Base-by-base conservation (phyloP, 2,888 invertebrate genomes). In the Margaritifera margaritifera region DNA sequence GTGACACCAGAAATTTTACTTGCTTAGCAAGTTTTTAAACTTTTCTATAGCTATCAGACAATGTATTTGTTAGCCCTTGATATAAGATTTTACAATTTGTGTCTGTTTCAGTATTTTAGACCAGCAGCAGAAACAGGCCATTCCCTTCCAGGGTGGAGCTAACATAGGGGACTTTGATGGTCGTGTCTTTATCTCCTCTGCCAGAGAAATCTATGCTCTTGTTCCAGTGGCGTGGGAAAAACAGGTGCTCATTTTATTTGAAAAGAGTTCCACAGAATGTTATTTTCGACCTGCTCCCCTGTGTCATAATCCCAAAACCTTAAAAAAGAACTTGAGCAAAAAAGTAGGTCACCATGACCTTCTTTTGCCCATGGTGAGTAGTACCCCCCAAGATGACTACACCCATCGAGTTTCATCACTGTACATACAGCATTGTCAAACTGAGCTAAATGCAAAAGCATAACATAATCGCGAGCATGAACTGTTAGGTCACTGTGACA, bases 181-280 rank as follows among this genome's bases (percentile, higher is more conserved):
- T 11, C 87, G 90, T 69, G 75, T 92, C 22, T 91, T 91, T 82
- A 90, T 91, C 11, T 88, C 90, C 18, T 90, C 92, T 15, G 77
- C 84, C 8, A 86, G 87, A 66, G 90, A 91, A 64, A 86, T 92
- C 24, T 91, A 90, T 77, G 86, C 89, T 59, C 84, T 92, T 53
- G 86, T 90, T 51, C 91, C 92, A 8, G 90, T 92, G 18, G 91
- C 92, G 15, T 91, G 91, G 88, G 90, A 91, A 71, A 90, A 90
- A 80, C 92, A 92, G 88, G 91, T 92, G 63, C 62, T 42, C 42
- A 42, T 42, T 42, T 31, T 42, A 3, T 42, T 42, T 42, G 42
- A 42, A 42, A 11, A 42, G n/a, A n/a, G n/a, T 3, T 42, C 15
- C 15, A 42, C 42, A 42, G 15, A 42, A 42, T 42, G 31, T 31